Percentiles rank a stretch among this genome's conserved stretches.
These are phyloP conservation scores for Dilophus febrilis DNA, from an alignment of 2,888 invertebrate genomes.

Conservation along the genomic window DNA sequence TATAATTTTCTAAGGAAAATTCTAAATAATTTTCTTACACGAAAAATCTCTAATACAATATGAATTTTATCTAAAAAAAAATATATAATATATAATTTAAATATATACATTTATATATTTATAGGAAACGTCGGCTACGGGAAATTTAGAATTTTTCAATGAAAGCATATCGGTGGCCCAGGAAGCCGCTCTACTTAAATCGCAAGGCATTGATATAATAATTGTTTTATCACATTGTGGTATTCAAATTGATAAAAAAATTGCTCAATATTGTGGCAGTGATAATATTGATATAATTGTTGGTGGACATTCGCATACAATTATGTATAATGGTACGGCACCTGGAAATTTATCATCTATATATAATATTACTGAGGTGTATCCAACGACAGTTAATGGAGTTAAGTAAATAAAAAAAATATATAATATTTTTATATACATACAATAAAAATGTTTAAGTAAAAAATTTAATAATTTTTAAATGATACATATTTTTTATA, in stretches of 20 bases:
- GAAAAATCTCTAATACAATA: too few species aligned
- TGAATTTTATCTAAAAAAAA: too few species aligned
- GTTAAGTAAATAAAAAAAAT: too few species aligned
- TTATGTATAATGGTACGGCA: slow-evolving; percentile 49
- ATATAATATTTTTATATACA: too few species aligned
- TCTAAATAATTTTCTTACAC: too few species aligned
- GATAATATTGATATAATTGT: slow-evolving; percentile 63
- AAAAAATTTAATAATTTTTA: neutral
- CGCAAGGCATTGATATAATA: slow-evolving; percentile 53
- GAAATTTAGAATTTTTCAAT: slow-evolving; percentile 47
- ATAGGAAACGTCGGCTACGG: slow-evolving; percentile 49
- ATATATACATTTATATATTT: too few species aligned
- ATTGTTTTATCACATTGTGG: slow-evolving; percentile 71
- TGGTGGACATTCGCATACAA: slow-evolving; percentile 68
- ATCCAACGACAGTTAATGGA: slow-evolving; percentile 48
- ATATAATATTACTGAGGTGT: slow-evolving; percentile 34
- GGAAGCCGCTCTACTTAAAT: slow-evolving; percentile 45
- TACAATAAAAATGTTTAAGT: too few species aligned
- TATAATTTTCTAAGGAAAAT: too few species aligned
- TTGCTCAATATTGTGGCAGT: slow-evolving; percentile 45
- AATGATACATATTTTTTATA: neutral
- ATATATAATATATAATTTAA: too few species aligned
- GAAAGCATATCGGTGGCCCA: slow-evolving; percentile 47
- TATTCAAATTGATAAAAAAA: slow-evolving; percentile 43
- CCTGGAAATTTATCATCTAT: slow-evolving; percentile 30